Evolutionary conservation across 1,140 invertebrate genomes (phyloP).

Genomic region (Drosophila seguyi): DNA sequence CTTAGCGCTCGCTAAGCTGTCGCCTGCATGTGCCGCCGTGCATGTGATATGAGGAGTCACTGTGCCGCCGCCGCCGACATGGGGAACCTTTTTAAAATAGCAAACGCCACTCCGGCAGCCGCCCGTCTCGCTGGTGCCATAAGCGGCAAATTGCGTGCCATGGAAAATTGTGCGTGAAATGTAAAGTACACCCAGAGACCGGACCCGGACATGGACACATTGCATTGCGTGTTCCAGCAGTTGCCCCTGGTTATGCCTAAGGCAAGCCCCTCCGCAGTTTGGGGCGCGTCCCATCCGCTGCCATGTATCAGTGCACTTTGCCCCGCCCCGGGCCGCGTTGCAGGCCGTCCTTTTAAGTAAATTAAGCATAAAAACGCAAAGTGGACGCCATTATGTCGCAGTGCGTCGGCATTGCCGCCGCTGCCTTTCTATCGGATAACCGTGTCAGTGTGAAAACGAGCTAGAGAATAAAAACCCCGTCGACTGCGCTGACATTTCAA

Average conservation of each 20-base stretch:
- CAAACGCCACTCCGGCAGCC: constrained; percentile 23
- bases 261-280: constrained; percentile 39
- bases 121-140: constrained; percentile 45
- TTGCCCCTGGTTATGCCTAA: constrained; percentile 43
- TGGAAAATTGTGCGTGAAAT: constrained; percentile 84
- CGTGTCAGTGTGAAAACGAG: constrained; percentile 42
- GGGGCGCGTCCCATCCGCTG: constrained; percentile 44
- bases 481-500: constrained; percentile 53
- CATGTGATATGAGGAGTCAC: constrained; percentile 71
- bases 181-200: constrained; percentile 64
- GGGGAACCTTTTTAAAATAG: constrained; percentile 62
- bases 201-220: constrained; percentile 35
- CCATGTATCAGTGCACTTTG: constrained; percentile 48
- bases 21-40: constrained; percentile 73
- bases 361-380: constrained; percentile 85
- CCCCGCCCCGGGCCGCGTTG: constrained; percentile 16
- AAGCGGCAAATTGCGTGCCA: constrained; percentile 79
- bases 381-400: constrained; percentile 84
- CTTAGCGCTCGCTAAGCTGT: constrained; percentile 76
- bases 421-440: constrained; percentile 15
- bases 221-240: constrained; percentile 59
- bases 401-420: constrained; percentile 56
- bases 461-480: constrained; percentile 26
- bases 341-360: constrained; percentile 80
- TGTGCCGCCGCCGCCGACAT: constrained; percentile 3